phyloP scores from a whole-genome alignment of 1,140 invertebrate species.

The Globodera ellingtonae region DNA sequence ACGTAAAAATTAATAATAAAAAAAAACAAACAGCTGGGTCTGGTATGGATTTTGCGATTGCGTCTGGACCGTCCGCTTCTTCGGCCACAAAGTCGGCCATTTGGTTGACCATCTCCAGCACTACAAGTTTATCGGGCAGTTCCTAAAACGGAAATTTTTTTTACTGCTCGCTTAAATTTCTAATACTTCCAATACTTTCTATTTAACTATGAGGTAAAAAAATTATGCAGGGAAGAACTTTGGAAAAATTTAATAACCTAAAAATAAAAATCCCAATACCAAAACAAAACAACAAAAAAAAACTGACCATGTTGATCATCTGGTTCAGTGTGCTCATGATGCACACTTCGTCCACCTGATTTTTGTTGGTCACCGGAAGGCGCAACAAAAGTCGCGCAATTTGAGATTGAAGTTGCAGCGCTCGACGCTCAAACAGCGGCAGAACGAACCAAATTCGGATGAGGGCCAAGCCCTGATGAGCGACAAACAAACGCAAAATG shows the following conservation, averaged over 20 bases:
- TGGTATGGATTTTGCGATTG: not conserved
- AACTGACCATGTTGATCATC: slow-evolving; percentile 10
- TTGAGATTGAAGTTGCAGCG: slow-evolving; percentile 27
- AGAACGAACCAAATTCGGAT: slow-evolving; percentile 42
- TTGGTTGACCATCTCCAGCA: slow-evolving; percentile 8
- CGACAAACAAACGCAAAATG: slow-evolving; percentile 36
- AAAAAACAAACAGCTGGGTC: not conserved
- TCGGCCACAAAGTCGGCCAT: slow-evolving; percentile 9
- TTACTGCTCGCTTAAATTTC: too few relatives aligned
- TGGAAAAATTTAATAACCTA: not conserved
- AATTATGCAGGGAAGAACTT: too few relatives aligned
- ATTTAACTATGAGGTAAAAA: too few relatives aligned
- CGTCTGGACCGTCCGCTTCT: slow-evolving; percentile 10
- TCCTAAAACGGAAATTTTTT: not conserved
- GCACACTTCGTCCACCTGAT: slow-evolving; percentile 29
- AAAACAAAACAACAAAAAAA: slow-evolving; percentile 8
- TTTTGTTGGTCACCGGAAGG: slow-evolving; percentile 28
- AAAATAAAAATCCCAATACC: not conserved
- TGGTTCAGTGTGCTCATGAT: slow-evolving; percentile 29
- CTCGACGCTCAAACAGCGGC: slow-evolving; percentile 16
- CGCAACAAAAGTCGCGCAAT: slow-evolving; percentile 29
- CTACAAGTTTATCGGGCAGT: slow-evolving; percentile 18
- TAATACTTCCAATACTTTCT: too few relatives aligned
- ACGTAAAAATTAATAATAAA: not conserved
- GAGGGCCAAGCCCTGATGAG: slow-evolving; percentile 34